Evolutionary conservation across 2,888 invertebrate genomes (phyloP), one percentile per base, ranked within the genome.

Genomic region (Zygaena filipendulae): DNA sequence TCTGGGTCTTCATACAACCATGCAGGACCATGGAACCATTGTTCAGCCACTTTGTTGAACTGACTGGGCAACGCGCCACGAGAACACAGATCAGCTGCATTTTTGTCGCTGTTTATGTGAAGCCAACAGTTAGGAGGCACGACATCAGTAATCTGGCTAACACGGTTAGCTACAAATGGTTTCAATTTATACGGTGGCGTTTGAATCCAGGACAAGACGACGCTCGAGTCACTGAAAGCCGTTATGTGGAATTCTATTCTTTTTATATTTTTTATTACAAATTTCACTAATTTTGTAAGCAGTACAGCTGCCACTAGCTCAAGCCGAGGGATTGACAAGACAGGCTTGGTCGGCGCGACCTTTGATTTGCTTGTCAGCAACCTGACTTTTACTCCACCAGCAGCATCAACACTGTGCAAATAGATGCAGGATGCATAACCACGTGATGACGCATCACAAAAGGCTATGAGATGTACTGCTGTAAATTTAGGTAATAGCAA

Each of bases 101-200:
- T 30, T 8, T 19, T 21, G 13, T 29, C 29, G 16, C n/a, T n/a
- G n/a, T n/a, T n/a, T n/a, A n/a, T n/a, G n/a, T n/a, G n/a, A n/a
- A n/a, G n/a, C n/a, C n/a, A n/a, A n/a, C n/a, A n/a, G n/a, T n/a
- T n/a, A n/a, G n/a, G n/a, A n/a, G n/a, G n/a, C n/a, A n/a, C n/a
- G 3, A 14, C 13, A 3, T 33, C 33, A 2, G 13, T 22, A 3
- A 36, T 28, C 21, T 36, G 13, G 3, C 16, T 23, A 20, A 33
- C 33, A 14, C 34, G 27, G 13, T 13, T 34, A 18, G 21, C 8
- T 1, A 30, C 28, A 23, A 34, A 34, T 5, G 28, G 28, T 27
- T 38, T 34, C 3, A 35, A 13, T 24, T 30, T 35, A n/a, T n/a
- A n/a, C n/a, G n/a, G n/a, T n/a, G n/a, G n/a, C n/a, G n/a, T n/a